Evolutionary conservation across 2,888 invertebrate genomes (phyloP).

Genomic region (Punctoribates punctum): DNA sequence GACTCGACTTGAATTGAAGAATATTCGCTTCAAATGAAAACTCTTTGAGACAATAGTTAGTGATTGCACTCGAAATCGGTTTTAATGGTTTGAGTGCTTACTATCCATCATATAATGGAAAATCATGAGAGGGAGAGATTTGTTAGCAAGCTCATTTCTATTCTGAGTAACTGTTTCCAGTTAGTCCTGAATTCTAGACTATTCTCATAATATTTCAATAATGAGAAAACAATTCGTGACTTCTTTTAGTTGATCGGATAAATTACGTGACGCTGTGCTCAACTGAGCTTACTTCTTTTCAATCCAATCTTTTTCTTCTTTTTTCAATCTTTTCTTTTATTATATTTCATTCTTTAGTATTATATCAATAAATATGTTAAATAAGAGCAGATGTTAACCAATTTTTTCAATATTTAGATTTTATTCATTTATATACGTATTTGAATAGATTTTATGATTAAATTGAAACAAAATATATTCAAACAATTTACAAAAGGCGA

Average conservation of each 20-base stretch:
- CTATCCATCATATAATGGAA: too few relatives aligned
- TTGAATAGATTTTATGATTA: neutral
- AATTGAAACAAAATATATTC: neutral
- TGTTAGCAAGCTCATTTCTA: neutral
- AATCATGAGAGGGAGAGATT: too few relatives aligned
- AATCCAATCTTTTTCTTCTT: neutral
- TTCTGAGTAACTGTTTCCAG: neutral
- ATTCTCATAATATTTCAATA: neutral
- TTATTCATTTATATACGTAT: neutral
- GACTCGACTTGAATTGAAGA: too few relatives aligned
- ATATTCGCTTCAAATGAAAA: too few relatives aligned
- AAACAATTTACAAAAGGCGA: neutral
- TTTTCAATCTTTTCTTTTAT: neutral
- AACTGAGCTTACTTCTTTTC: neutral
- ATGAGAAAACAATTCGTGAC: conserved; percentile 33
- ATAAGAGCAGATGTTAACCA: conserved; percentile 25
- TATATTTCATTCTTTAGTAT: neutral
- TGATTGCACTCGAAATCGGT: too few relatives aligned
- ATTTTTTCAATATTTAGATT: conserved; percentile 6
- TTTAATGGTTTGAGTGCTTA: too few relatives aligned
- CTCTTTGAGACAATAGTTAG: too few relatives aligned
- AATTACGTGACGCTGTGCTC: conserved; percentile 29
- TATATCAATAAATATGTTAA: conserved; percentile 19
- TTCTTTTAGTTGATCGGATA: neutral
- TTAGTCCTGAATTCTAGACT: neutral